Evolutionary conservation across 92 coral and sea anemone genomes (phyloP).

Genomic region (Anthopleura xanthogrammica): DNA sequence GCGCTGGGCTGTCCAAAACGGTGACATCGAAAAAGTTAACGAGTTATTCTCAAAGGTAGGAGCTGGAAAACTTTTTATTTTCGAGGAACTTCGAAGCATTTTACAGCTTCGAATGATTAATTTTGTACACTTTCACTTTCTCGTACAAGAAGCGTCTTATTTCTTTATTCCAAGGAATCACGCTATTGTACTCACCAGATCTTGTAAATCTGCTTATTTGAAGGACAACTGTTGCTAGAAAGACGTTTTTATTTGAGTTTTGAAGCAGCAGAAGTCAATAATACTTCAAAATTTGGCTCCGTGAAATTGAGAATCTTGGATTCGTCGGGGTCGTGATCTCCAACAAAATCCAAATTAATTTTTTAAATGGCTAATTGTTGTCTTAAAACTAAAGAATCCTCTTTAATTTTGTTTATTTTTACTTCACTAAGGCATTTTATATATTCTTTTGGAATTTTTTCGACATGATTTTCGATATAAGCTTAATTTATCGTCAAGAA

Average conservation of each 20-base stretch:
- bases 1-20: slow-evolving; percentile 42
- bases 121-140: not conserved
- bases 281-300: not conserved
- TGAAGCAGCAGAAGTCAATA: not conserved
- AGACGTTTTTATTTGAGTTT: not conserved
- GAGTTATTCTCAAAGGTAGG: slow-evolving; percentile 31
- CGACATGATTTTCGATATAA: too few species aligned
- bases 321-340: not conserved
- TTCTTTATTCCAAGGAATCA: not conserved
- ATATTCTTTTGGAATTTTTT: not conserved
- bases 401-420: not conserved
- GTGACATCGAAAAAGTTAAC: slow-evolving; percentile 25
- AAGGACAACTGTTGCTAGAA: not conserved
- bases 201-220: not conserved
- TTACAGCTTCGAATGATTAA: not conserved
- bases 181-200: not conserved
- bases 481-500: too few species aligned
- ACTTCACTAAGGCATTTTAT: not conserved
- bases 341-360: not conserved
- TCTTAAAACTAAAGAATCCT: not conserved
- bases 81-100: not conserved
- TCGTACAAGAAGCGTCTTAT: not conserved
- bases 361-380: slow-evolving; percentile 5
- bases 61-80: not conserved
- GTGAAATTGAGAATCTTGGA: not conserved